Evolutionary conservation across 2,888 invertebrate genomes (phyloP), one percentile per base, ranked within the genome.

Genomic region (Parnassius orleans): DNA sequence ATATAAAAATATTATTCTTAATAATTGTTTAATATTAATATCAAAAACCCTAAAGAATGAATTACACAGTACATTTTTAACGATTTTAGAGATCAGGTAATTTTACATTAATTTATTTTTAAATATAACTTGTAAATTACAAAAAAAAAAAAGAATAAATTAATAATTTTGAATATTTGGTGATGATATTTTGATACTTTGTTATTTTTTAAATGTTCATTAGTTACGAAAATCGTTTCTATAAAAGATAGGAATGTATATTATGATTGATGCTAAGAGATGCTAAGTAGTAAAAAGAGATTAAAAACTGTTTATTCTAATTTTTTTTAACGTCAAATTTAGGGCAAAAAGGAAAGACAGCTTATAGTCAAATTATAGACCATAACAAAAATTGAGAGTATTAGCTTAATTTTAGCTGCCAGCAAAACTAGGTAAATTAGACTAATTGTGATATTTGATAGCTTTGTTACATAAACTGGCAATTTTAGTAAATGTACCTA

Each of bases 71-170:
- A 19, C 19, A 19, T 65, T 66, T 59, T 53, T 53, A 64, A 61
- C 51, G 59, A 54, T 66, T 63, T 65, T 64, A 67, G 71, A 72
- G 71, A 72, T 72, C 72, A 72, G 60, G 56, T 43, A 59, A 54
- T 65, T 73, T 64, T 60, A 66, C 12, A 53, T 60, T 63, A 55
- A 61, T 53, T 60, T 62, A 63, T 51, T 52, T 61, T 52, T 46
- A 47, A 60, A 51, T 54, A 54, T 57, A 48, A 48, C n/a, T 14
- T 48, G n/a, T 12, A 9, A 14, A 48, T 48, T 33, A 5, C 7
- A 1, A 48, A 48, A 47, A 48, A 65, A 54, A 52, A 43, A 61
- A 55, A 61, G 59, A 61, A 60, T 60, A 60, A 59, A 58, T 54
- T 53, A 65, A 60, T 73, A 72, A 68, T 68, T 68, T 65, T 70